Percentiles rank a stretch among this genome's conserved stretches.
Evolutionary conservation across 2,113 vertebrate species (phyloP).

Genomic region (Anoplopoma fimbria): DNA sequence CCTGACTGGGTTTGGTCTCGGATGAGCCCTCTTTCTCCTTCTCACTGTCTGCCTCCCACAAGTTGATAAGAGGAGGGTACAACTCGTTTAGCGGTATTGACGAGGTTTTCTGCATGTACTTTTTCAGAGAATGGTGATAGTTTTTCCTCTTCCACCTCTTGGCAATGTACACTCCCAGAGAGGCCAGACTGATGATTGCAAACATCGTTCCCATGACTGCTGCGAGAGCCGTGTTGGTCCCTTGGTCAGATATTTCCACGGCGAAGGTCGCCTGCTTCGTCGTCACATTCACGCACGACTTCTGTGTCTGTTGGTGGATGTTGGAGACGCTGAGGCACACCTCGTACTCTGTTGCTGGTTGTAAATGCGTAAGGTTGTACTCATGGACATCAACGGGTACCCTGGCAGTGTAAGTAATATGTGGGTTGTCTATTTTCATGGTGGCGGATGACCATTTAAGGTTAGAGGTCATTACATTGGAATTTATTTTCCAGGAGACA

Average conservation of each 20-base stretch:
- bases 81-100: slow-evolving; percentile 97
- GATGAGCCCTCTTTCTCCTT: slow-evolving; percentile 94
- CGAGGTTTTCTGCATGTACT: slow-evolving; percentile 99
- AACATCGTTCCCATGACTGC: slow-evolving; percentile 95
- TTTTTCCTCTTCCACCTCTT: slow-evolving; percentile 97
- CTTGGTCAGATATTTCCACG: slow-evolving; percentile 90
- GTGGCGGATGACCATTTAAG: slow-evolving; percentile 98
- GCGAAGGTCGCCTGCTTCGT: slow-evolving; percentile 92
- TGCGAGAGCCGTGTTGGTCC: slow-evolving; percentile 92
- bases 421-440: slow-evolving; percentile 98
- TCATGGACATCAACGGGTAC: slow-evolving; percentile 97
- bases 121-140: slow-evolving; percentile 97
- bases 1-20: slow-evolving; percentile 93
- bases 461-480: slow-evolving; percentile 94
- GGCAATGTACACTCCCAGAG: slow-evolving; percentile 88
- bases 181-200: slow-evolving; percentile 91
- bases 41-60: slow-evolving; percentile 97
- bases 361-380: slow-evolving; percentile 96
- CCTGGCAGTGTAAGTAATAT: slow-evolving; percentile 96
- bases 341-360: slow-evolving; percentile 95
- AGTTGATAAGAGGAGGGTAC: slow-evolving; percentile 97
- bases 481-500: slow-evolving; percentile 96
- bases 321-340: slow-evolving; percentile 96
- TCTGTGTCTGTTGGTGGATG: slow-evolving; percentile 93
- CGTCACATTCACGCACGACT: slow-evolving; percentile 95